Base-by-base conservation (phyloP, 2,113 vertebrate genomes). In the Podocnemis expansa region DNA sequence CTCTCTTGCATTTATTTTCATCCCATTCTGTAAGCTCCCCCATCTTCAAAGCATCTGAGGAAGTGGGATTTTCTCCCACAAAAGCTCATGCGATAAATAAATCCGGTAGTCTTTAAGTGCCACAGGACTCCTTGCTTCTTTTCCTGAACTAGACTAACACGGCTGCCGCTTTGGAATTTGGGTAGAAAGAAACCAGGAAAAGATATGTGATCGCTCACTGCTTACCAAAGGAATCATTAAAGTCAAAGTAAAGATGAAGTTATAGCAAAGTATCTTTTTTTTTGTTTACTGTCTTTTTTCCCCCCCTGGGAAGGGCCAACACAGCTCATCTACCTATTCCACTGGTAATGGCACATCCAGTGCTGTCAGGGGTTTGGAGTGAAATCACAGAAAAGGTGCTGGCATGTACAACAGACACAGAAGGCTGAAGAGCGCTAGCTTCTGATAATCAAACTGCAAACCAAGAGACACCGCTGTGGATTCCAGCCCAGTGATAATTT, bases 351-450 rank as follows among this genome's bases (percentile, higher is more conserved):
- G 91, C 84, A 51, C 14, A 0, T 79, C 78, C 29, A 5, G 80
- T 0, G 75, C 1, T 91, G 85, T 56, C 95, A 90, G 88, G 83
- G 49, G 49, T 55, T 31, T 80, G 9, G 6, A 88, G 93, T 82
- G 95, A 94, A 75, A 67, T 82, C 38, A 92, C 92, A 94, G 94
- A 92, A 96, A 85, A 92, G 95, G 81, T 88, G 7, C 89, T 94
- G 96, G 54, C 81, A 91, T 93, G 89, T 94, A 92, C 95, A 92
- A 91, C 55, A 95, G 55, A 78, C 9, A 12, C 79, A 83, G 78
- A 82, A 78, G 58, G n/a, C 78, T 78, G 47, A 79, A 83, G 80
- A 80, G 94, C 79, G 90, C 14, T 16, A 88, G 22, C 88, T 95
- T 92, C 76, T 29, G 87, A 31, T 27, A 60, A 87, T 31, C 92